Evolutionary conservation across 2,113 vertebrate genomes (phyloP).

Genomic region (Sciurus niger): DNA sequence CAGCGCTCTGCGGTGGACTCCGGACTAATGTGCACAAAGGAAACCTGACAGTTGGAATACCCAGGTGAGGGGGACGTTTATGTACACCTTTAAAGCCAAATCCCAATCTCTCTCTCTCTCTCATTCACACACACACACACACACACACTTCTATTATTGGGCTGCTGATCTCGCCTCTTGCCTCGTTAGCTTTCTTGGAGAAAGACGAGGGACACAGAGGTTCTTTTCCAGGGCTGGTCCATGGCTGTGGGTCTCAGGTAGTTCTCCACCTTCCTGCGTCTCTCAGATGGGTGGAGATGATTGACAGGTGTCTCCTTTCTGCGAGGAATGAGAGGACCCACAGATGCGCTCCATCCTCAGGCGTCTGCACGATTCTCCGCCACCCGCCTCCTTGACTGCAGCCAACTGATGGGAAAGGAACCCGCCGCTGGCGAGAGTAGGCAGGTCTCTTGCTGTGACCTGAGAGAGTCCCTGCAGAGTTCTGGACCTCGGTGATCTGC

Average conservation of each 20-base stretch:
- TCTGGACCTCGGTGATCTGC: background rate
- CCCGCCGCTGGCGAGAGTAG: too few relatives aligned
- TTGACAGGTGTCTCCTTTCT: too few relatives aligned
- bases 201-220: background rate
- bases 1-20: background rate
- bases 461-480: background rate
- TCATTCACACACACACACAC: too few relatives aligned
- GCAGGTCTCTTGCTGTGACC: background rate
- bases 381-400: background rate
- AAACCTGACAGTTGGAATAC: conserved; percentile 3
- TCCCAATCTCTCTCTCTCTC: too few relatives aligned
- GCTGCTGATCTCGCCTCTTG: background rate
- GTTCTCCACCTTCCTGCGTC: background rate
- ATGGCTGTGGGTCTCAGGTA: background rate
- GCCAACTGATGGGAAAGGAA: background rate
- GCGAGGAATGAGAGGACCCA: background rate
- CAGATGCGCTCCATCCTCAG: accelerated
- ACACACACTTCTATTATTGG: background rate
- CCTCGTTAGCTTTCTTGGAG: background rate
- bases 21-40: conserved; percentile 45
- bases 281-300: background rate
- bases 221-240: background rate
- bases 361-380: background rate
- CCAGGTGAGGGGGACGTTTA: background rate
- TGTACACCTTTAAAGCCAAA: conserved; percentile 21